Base-by-base conservation (phyloP, 1,140 invertebrate genomes). In the Zaprionus vittiger region DNA sequence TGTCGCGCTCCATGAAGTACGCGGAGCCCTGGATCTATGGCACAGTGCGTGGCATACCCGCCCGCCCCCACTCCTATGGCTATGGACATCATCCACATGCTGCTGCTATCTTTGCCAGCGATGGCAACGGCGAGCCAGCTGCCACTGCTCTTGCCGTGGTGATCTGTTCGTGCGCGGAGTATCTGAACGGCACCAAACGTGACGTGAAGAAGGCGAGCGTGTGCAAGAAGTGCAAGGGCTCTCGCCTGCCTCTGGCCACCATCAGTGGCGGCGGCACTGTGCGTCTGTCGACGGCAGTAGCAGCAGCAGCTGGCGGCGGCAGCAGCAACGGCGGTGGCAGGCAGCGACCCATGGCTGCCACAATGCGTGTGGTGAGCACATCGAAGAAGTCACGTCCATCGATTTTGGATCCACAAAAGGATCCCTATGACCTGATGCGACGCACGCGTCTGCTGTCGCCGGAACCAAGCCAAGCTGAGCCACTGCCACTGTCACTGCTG, bases 1-100 rank as follows among this genome's bases (percentile, higher is more conserved):
- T 97, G 69, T 96, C 95, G 47, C 96, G 96, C 91, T 96, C 96
- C 86, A 97, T 97, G 96, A 95, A 96, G 77, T 97, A 97, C 93
- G 96, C 95, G 1, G 96, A 97, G 77, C 96, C 96, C 34, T 97
- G 96, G 96, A 94, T 97, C 2, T 97, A 97, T 80, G 96, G 96
- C 67, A 96, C 96, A 4, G 95, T 96, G 1, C 93, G 95, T 73
- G 92, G 92, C 12, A 90, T 93, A 67, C 92, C 92, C 2, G 94
- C 95, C 3, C 94, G 95, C 56, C 94, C 94, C 63, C 31, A 34
- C 31, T 85, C 92, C n/a, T 91, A 77, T 24, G 83, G 77, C 12
- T 91, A 83, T 37, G 56, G 31, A 44, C 67, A 65, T 22, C 83
- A 94, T 85, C 91, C 93, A 41, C 93, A 94, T 68, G 94, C 94